phyloP scores from a whole-genome alignment of 2,888 invertebrate genomes.

The Stenodera caucasica region DNA sequence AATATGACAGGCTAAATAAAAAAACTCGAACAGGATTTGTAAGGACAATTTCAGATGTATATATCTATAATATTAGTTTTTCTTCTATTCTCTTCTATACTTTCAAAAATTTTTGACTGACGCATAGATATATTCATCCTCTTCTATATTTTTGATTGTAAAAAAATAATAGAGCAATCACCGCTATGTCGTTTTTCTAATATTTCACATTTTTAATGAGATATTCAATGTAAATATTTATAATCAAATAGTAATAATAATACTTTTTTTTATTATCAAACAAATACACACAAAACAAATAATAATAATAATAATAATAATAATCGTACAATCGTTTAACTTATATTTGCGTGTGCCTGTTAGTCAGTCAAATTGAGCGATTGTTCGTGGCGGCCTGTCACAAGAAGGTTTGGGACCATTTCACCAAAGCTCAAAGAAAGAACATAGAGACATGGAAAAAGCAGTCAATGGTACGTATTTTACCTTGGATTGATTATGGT shows the following conservation, averaged over 20 bases:
- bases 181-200: background rate
- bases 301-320: too few relatives aligned
- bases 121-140: background rate
- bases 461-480: constrained; percentile 83
- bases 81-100: background rate
- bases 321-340: constrained; percentile 40
- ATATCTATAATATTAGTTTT: constrained; percentile 20
- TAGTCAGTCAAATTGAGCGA: constrained; percentile 99
- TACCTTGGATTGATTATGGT: constrained; percentile 39
- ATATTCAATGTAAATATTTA: constrained; percentile 1
- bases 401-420: constrained; percentile 99
- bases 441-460: constrained; percentile 98
- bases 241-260: background rate
- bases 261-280: background rate
- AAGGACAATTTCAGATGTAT: constrained; percentile 10
- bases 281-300: too few relatives aligned
- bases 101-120: background rate
- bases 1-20: too few relatives aligned
- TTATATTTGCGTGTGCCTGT: constrained; percentile 57
- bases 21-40: too few relatives aligned
- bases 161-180: background rate
- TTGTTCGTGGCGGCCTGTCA: constrained; percentile 94
- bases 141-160: too few relatives aligned
- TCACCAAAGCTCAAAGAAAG: constrained; percentile 98
- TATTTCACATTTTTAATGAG: background rate